These are phyloP conservation scores for Augiades crinisus DNA, from an alignment of 2,888 invertebrate genomes.

Conservation along the genomic window DNA sequence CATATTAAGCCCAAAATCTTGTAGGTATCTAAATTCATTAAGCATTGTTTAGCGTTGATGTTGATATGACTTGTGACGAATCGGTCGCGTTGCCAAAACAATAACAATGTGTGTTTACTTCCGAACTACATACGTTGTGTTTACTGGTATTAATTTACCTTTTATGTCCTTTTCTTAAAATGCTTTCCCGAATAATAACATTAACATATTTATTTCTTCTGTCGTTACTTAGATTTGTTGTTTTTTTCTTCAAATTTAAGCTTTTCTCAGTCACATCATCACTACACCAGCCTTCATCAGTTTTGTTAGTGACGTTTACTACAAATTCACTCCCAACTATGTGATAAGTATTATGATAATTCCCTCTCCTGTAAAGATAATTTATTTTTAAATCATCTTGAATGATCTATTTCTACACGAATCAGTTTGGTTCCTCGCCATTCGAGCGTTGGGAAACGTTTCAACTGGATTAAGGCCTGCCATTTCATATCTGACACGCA, in stretches of 20 bases:
- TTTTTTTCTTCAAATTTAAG: too few species aligned
- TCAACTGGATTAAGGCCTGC: not conserved
- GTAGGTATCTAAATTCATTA: not conserved
- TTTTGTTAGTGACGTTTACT: too few species aligned
- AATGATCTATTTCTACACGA: not conserved
- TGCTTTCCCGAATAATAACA: too few species aligned
- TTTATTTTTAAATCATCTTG: not conserved
- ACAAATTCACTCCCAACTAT: too few species aligned
- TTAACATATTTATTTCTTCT: too few species aligned
- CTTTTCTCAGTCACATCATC: too few species aligned
- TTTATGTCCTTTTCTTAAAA: too few species aligned
- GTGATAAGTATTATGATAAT: too few species aligned
- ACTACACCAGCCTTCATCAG: too few species aligned
- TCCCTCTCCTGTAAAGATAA: too few species aligned
- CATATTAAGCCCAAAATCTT: too few species aligned
- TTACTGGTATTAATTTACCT: not conserved
- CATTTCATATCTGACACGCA: conserved; percentile 2
- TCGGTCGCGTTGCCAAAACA: conserved; percentile 2
- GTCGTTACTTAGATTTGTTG: too few species aligned
- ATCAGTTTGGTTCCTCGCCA: not conserved
- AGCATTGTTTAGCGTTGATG: not conserved
- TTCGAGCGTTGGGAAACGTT: not conserved
- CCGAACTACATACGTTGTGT: not conserved
- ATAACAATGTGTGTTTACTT: not conserved
- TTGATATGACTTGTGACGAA: not conserved